These are phyloP conservation scores for Corythaixoides concolor DNA, from an alignment of 2,113 vertebrate genomes.

Conservation along the genomic window DNA sequence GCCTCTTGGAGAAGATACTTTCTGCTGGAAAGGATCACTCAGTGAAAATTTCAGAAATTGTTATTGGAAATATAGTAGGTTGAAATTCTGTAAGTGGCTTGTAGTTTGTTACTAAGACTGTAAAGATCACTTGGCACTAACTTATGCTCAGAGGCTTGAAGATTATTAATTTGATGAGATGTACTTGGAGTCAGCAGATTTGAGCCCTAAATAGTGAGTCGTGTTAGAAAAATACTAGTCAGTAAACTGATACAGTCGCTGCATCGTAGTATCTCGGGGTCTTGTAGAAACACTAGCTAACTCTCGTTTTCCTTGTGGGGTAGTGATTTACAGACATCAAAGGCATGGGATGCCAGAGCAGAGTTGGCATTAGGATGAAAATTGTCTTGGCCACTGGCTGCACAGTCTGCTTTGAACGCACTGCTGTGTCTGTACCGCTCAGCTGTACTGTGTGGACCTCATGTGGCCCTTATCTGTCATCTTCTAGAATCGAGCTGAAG, in stretches of 20 bases:
- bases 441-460: background rate
- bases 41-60: background rate
- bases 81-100: background rate
- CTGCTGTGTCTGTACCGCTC: background rate
- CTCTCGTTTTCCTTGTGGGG: background rate
- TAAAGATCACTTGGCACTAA: background rate
- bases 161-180: background rate
- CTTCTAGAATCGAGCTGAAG: background rate
- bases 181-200: background rate
- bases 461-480: background rate
- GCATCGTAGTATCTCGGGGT: background rate
- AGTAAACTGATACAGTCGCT: background rate
- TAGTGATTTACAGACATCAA: background rate
- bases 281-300: background rate
- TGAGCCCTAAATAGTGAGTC: background rate
- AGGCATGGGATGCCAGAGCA: background rate
- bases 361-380: background rate
- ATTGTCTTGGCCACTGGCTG: rapidly evolving
- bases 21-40: background rate
- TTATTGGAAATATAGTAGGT: background rate
- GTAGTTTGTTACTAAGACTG: background rate
- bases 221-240: background rate
- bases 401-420: rapidly evolving
- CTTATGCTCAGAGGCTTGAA: background rate
- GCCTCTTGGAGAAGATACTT: background rate